Conservation (phyloP, 2,888 invertebrate genomes). For the Xestia rhomboidea region DNA sequence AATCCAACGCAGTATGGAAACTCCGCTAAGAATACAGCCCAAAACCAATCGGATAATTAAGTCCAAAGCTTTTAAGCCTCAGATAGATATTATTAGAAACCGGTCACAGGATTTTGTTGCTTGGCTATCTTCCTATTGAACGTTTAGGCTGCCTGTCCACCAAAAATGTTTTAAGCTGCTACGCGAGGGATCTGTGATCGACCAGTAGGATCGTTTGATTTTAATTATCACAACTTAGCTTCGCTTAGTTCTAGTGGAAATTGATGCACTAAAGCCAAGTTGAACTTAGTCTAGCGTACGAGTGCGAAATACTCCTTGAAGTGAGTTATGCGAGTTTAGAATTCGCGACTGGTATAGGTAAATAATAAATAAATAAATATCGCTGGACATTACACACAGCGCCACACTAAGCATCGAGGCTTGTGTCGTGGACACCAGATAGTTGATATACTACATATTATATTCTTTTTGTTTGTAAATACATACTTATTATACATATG, state of each 20-base stretch:
- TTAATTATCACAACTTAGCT: background rate
- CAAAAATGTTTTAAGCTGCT: background rate
- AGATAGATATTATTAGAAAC: conserved; percentile 79
- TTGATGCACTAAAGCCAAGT: background rate
- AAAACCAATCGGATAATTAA: conserved; percentile 81
- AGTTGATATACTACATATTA: too few species aligned
- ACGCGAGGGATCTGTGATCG: background rate
- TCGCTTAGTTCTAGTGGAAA: background rate
- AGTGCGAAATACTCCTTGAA: background rate
- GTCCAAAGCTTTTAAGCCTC: conserved; percentile 78
- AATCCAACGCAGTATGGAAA: conserved; percentile 65
- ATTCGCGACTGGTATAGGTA: background rate
- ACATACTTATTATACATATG: too few species aligned
- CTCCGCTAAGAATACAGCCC: conserved; percentile 70
- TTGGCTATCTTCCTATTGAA: conserved; percentile 70
- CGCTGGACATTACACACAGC: too few species aligned
- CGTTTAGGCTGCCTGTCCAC: conserved; percentile 53
- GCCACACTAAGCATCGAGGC: too few species aligned
- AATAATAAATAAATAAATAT: too few species aligned
- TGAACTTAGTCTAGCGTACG: background rate
- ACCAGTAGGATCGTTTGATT: background rate
- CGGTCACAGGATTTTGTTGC: conserved; percentile 78
- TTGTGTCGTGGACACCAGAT: too few species aligned
- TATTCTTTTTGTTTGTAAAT: too few species aligned
- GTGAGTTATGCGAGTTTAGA: too few species aligned